A percentile compares a stretch with the other conserved stretches of the same genome.
Evolutionary conservation across 2,797 vertebrate genomes (phyloP).

Genomic region (Holocentrus rufus): DNA sequence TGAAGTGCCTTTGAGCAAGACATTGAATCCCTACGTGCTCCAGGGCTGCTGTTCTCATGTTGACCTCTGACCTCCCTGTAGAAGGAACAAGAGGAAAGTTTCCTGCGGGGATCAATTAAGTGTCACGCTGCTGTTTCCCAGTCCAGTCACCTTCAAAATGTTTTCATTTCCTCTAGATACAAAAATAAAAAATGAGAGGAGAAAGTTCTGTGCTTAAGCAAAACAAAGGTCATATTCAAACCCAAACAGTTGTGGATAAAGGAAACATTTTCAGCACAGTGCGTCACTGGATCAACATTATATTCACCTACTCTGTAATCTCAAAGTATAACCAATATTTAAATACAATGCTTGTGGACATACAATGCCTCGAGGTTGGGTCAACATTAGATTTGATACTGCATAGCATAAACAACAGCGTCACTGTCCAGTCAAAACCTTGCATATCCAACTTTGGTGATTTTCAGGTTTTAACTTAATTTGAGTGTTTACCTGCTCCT

Average conservation of each 20-base stretch:
- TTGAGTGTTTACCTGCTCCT: no score
- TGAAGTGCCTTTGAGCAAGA: not conserved
- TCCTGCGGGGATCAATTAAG: not conserved
- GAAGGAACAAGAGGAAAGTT: not conserved
- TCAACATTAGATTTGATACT: not conserved
- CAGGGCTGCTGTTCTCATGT: not conserved
- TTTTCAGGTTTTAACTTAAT: no score
- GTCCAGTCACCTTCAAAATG: not conserved
- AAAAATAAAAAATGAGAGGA: not conserved
- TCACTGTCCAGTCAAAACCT: no score
- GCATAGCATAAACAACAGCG: conserved; percentile 3
- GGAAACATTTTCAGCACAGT: not conserved
- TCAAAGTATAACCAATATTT: not conserved
- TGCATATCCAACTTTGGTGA: no score
- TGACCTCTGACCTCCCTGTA: not conserved
- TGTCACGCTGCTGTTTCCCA: not conserved
- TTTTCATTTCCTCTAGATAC: not conserved
- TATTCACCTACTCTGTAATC: not conserved
- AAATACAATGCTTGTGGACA: not conserved
- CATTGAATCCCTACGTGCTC: not conserved
- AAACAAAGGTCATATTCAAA: not conserved
- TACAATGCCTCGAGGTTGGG: not conserved
- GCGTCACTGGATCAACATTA: not conserved
- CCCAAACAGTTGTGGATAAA: not conserved
- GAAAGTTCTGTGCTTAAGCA: not conserved